phyloP scores from a whole-genome alignment of 2,888 invertebrate genomes.

The Drosophila mettleri region DNA sequence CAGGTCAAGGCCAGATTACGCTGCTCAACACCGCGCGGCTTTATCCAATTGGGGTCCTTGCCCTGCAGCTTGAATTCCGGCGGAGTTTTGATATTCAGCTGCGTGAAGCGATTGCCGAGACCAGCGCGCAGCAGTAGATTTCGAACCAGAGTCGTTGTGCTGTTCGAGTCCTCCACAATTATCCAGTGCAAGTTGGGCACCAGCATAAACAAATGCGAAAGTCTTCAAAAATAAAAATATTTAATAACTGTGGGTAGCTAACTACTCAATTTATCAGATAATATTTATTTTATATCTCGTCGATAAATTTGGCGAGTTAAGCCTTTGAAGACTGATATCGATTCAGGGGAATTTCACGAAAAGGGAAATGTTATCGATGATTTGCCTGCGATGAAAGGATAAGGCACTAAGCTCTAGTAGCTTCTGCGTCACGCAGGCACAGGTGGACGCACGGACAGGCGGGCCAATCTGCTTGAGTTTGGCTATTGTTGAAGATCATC shows the following conservation, averaged over 20 bases:
- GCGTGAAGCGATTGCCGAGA: conserved; percentile 86
- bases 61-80: conserved; percentile 88
- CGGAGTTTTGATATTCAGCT: conserved; percentile 90
- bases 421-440: too few species aligned
- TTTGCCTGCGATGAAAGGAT: neutral
- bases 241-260: too few species aligned
- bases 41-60: conserved; percentile 90
- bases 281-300: too few species aligned
- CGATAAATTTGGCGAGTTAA: neutral
- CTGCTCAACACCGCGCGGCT: conserved; percentile 96
- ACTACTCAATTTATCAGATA: neutral
- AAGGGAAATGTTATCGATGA: neutral
- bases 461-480: too few species aligned
- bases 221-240: conserved; percentile 85
- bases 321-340: neutral
- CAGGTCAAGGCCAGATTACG: conserved; percentile 94
- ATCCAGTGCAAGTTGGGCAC: conserved; percentile 97
- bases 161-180: conserved; percentile 93
- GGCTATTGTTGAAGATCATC: too few species aligned
- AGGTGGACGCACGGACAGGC: neutral
- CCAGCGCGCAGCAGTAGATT: conserved; percentile 87
- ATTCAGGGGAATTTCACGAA: neutral
- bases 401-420: neutral
- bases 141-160: conserved; percentile 87
- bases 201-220: conserved; percentile 94